Evolutionary conservation across 2,113 vertebrate genomes (phyloP).

Genomic region (Holacanthus passer): DNA sequence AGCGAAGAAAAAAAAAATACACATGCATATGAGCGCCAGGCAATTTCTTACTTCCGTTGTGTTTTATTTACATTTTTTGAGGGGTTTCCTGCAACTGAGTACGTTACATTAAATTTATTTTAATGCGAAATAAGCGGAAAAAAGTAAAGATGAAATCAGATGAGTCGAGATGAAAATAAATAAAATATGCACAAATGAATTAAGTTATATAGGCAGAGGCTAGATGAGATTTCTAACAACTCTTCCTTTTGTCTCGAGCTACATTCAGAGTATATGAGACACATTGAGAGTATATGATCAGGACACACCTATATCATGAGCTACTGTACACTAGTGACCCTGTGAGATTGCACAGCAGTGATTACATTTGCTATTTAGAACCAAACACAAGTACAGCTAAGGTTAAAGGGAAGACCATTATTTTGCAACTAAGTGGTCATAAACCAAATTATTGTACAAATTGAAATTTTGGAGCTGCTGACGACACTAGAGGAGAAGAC

Average conservation of each 20-base stretch:
- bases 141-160: neutral
- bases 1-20: conserved; percentile 11
- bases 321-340: too few relatives aligned
- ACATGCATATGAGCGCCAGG: neutral
- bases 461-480: neutral
- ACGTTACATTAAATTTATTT: neutral
- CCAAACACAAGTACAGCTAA: neutral
- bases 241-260: too few relatives aligned
- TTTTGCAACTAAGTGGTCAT: neutral
- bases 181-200: neutral
- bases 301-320: neutral
- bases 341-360: neutral
- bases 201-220: neutral
- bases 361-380: too few relatives aligned
- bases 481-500: too few relatives aligned
- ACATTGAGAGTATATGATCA: neutral
- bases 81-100: conserved; percentile 28
- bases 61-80: conserved; percentile 2
- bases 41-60: conserved; percentile 26
- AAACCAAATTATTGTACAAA: too few relatives aligned
- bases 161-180: too few relatives aligned
- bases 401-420: neutral
- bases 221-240: neutral
- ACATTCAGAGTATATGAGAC: neutral
- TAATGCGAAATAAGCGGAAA: neutral